Conservation (phyloP, 2,113 vertebrate species). For the Aramus guarauna region DNA sequence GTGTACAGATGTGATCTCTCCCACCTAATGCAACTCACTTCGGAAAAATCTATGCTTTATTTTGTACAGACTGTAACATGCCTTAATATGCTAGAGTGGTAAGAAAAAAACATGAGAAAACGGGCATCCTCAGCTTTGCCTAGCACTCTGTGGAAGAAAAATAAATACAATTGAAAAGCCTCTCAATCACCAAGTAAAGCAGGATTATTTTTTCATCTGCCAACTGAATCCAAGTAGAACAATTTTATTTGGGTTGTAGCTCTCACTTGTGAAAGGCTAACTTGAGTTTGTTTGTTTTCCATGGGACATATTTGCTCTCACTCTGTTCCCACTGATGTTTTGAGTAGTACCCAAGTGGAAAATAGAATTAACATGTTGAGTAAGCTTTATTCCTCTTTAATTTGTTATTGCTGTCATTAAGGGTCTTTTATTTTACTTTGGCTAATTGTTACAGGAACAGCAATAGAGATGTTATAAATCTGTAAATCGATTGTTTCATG, state of each 20-base stretch:
- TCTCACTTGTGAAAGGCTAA: not conserved
- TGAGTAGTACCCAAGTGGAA: constrained; percentile 66
- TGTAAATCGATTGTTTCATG: not conserved
- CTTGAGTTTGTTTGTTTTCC: not conserved
- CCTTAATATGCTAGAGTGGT: not conserved
- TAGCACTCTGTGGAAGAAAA: not conserved
- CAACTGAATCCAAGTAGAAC: not conserved
- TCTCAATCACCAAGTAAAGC: not conserved
- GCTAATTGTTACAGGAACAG: constrained; percentile 15
- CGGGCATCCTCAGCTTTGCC: not conserved
- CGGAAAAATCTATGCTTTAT: not conserved
- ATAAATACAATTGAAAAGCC: not conserved
- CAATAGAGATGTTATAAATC: not conserved
- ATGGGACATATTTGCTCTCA: not conserved
- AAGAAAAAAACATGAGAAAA: not conserved
- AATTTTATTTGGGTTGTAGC: not conserved
- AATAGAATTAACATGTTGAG: constrained; percentile 63
- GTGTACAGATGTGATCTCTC: not conserved
- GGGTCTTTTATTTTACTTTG: constrained; percentile 48
- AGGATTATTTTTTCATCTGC: not conserved
- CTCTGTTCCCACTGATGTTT: constrained; percentile 17
- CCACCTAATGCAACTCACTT: not conserved
- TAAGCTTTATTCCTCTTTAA: constrained; percentile 68
- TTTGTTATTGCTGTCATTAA: constrained; percentile 43
- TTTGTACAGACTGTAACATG: not conserved